These are phyloP conservation scores for Lota lota DNA, from an alignment of 2,113 vertebrate species.

Conservation along the genomic window DNA sequence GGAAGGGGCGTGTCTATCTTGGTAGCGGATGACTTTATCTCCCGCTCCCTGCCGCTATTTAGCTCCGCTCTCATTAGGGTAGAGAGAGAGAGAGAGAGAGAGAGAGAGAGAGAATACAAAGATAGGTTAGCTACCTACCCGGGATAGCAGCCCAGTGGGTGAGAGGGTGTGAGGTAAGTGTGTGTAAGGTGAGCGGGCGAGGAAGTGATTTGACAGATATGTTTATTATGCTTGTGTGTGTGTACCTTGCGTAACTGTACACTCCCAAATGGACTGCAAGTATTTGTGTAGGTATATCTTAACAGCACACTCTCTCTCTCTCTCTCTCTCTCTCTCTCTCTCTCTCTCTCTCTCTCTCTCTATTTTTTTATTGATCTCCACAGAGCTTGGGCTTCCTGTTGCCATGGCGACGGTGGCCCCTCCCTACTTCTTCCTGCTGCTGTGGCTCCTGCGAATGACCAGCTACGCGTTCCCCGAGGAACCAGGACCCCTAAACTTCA, in stretches of 20 bases:
- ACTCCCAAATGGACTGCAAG: neutral
- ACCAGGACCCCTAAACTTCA: slow-evolving; percentile 71
- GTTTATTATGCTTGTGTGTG: slow-evolving; percentile 1
- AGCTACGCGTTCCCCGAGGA: slow-evolving; percentile 73
- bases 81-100: neutral
- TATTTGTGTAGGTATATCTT: neutral
- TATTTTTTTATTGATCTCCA: slow-evolving; percentile 27
- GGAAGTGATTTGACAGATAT: slow-evolving; percentile 19
- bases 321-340: neutral
- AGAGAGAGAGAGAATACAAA: neutral
- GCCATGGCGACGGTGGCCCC: slow-evolving; percentile 59
- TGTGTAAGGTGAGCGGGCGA: neutral
- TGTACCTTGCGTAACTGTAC: neutral
- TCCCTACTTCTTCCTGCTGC: slow-evolving; percentile 60
- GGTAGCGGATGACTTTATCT: slow-evolving; percentile 53
- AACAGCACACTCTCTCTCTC: neutral
- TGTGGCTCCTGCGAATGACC: slow-evolving; percentile 61
- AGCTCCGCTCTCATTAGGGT: slow-evolving; percentile 35
- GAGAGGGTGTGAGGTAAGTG: slow-evolving; percentile 8
- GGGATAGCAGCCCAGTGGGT: neutral
- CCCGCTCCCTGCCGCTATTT: slow-evolving; percentile 38
- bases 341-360: slow-evolving; percentile 12
- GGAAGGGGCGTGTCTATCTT: too few species aligned
- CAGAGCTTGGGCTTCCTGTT: slow-evolving; percentile 51
- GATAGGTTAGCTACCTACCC: neutral